Conservation (phyloP, 2,113 vertebrate species). For the Carlito syrichta region DNA sequence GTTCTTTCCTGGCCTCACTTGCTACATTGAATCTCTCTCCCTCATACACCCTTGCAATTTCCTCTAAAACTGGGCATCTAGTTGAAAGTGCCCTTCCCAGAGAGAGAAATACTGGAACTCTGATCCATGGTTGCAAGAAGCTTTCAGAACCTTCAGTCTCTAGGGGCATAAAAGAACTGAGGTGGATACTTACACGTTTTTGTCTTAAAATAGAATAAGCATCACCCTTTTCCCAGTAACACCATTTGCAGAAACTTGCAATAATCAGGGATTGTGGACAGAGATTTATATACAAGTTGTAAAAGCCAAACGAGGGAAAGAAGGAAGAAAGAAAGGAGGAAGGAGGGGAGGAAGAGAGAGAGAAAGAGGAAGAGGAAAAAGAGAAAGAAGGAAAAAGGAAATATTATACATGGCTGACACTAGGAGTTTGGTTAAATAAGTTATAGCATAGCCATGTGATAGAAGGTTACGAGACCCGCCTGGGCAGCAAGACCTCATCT, state of each 20-base stretch:
- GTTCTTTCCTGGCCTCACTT: background rate
- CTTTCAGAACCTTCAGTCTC: background rate
- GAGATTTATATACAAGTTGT: background rate
- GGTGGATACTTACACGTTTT: background rate
- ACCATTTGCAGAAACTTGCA: background rate
- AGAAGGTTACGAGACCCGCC: background rate
- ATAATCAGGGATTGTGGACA: background rate
- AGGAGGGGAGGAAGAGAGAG: background rate
- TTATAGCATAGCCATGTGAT: background rate
- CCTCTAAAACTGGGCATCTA: background rate
- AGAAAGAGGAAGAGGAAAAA: too few relatives aligned
- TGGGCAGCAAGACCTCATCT: too few relatives aligned
- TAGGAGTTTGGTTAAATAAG: background rate
- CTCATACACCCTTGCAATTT: rapidly evolving
- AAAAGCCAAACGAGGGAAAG: background rate
- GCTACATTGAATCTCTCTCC: background rate
- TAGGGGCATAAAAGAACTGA: rapidly evolving
- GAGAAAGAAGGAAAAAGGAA: background rate
- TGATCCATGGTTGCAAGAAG: rapidly evolving
- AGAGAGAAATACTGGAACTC: too few relatives aligned
- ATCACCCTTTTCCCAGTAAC: background rate
- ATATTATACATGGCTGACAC: background rate
- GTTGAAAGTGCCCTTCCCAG: background rate
- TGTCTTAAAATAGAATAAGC: background rate
- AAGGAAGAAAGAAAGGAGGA: background rate